These are phyloP conservation scores for Melipona quadrifasciata DNA, from an alignment of 1,140 invertebrate species.

Conservation along the genomic window DNA sequence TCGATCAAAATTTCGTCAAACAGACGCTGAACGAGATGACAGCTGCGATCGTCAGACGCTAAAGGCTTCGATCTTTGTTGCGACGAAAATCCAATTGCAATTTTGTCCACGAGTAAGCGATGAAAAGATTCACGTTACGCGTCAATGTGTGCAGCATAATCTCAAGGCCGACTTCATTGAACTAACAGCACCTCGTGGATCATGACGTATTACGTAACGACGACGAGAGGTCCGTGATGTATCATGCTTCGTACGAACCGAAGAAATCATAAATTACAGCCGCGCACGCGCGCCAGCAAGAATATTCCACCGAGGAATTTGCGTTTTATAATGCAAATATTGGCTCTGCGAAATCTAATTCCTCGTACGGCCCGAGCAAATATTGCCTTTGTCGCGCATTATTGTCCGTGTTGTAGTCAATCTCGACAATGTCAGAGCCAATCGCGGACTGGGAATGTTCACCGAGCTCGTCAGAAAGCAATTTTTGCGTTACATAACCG, in stretches of 20 bases:
- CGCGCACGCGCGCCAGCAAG: background rate
- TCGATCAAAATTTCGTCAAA: no score
- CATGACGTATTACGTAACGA: conserved; percentile 1
- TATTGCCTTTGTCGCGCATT: background rate
- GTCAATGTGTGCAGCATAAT: background rate
- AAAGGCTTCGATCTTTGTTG: background rate
- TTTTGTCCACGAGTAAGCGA: conserved; percentile 5
- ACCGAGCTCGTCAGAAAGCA: background rate
- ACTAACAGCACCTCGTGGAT: background rate
- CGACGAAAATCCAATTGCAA: background rate
- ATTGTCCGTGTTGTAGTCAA: background rate
- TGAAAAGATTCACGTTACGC: background rate
- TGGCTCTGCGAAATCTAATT: background rate
- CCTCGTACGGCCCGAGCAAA: background rate
- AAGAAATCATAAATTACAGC: background rate
- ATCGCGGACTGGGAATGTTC: background rate
- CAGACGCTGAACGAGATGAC: no score
- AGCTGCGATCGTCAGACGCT: background rate
- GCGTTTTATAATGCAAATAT: background rate
- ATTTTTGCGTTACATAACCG: background rate
- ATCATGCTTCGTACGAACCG: background rate
- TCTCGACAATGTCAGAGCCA: no score
- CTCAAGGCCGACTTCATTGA: background rate
- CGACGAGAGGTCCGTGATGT: background rate
- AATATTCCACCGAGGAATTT: background rate